Base-by-base conservation (phyloP, 2,888 invertebrate species). In the Amiota minor region DNA sequence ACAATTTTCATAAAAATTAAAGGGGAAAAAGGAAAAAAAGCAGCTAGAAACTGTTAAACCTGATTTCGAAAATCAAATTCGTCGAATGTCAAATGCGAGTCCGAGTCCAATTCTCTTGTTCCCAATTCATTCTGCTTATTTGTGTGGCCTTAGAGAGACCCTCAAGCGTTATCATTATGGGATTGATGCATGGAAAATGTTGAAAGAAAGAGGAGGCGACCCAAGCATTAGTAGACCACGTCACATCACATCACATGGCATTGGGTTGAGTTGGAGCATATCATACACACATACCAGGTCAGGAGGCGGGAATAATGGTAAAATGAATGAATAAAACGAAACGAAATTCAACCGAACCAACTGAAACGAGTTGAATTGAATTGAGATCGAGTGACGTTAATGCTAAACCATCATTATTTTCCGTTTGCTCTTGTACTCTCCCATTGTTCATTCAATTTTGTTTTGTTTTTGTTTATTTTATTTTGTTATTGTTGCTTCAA, bases 61-160 rank as follows among this genome's bases (percentile, higher is more conserved):
- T 76, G 83, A 86, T 82, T 81, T 84, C 80, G 75, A 81, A 65
- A 86, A 85, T 86, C 83, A 83, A 80, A 83, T 86, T 85, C 76
- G 80, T 74, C 75, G 75, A 80, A 76, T 76, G 46, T 65, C 65
- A 49, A 8, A 35, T 35, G 35, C 35, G 35, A 8, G 35, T 35
- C 35, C 35, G 4, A 35, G 2, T 35, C 35, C 35, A 8, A 6
- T 6, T 2, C 35, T 35, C 35, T 35, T 35, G 35, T 35, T 35
- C 35, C 35, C 35, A 35, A 35, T 49, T 49, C 46, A 45, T 46
- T 64, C 45, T 49, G 20, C 12, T 35, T 35, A 14, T 14, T 14
- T 45, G 62, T 59, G 18, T 62, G 65, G 18, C 74, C 75, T 76
- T 75, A 77, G 73, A 74, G 75, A 65, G 70, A 69, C 72, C 49